A percentile compares a stretch with the other conserved stretches of the same genome.
These are phyloP conservation scores for Ophthalmolycus amberensis DNA, from an alignment of 2,113 vertebrate genomes.

Conservation along the genomic window DNA sequence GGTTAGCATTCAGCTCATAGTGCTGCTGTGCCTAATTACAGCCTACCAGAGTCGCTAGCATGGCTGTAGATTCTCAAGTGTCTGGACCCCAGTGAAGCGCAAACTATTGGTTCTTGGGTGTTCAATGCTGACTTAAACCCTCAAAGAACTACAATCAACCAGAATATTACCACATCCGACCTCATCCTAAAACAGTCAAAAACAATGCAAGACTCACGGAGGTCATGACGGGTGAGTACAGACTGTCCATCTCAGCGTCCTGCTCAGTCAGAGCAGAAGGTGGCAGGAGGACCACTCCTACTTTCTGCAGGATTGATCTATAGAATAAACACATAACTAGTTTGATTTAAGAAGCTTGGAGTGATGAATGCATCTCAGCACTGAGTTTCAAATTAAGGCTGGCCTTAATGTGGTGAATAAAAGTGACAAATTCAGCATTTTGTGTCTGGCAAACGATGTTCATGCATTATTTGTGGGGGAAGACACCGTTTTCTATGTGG, in stretches of 20 bases:
- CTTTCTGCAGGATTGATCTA: constrained; percentile 78
- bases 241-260: constrained; percentile 72
- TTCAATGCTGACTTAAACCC: neutral
- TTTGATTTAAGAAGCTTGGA: neutral
- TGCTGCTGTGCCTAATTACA: no score
- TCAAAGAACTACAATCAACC: neutral
- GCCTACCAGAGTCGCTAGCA: neutral
- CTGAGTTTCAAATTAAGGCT: neutral
- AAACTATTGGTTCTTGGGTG: neutral
- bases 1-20: no score
- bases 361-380: neutral
- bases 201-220: constrained; percentile 72
- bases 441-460: neutral
- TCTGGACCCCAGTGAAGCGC: neutral
- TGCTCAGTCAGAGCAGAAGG: constrained; percentile 61
- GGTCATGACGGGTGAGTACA: constrained; percentile 76
- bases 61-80: neutral
- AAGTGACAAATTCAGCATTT: constrained; percentile 17
- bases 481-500: neutral
- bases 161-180: neutral
- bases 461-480: neutral
- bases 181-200: neutral
- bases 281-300: constrained; percentile 79
- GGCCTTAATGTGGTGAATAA: neutral
- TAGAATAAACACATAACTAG: constrained; percentile 6